Percentiles rank a stretch among this genome's conserved stretches.
Evolutionary conservation across 2,797 vertebrate genomes (phyloP).

Genomic region (Atherinosoma microstoma): DNA sequence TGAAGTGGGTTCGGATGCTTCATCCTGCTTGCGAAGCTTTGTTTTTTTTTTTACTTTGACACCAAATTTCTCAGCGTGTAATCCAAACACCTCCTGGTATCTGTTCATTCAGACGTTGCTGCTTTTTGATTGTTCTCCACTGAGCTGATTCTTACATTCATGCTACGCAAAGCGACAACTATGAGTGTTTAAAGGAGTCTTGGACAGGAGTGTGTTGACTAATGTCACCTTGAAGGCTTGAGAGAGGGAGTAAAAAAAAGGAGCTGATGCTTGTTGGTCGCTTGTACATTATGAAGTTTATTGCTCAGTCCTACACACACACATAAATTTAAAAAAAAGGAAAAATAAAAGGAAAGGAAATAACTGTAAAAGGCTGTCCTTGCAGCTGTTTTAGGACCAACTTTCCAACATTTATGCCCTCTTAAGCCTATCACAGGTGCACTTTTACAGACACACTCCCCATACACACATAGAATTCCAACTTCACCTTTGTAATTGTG

Average conservation of each 20-base stretch:
- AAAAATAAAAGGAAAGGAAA: slow-evolving; percentile 30
- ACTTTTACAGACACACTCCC: slow-evolving; percentile 52
- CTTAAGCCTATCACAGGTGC: slow-evolving; percentile 51
- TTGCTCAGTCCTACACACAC: slow-evolving; percentile 81
- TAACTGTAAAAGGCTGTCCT: slow-evolving; percentile 53
- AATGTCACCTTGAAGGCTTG: slow-evolving; percentile 55
- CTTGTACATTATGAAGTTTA: slow-evolving; percentile 76
- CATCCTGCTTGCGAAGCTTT: slow-evolving; percentile 78
- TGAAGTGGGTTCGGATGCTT: slow-evolving; percentile 28
- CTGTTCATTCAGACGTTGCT: slow-evolving; percentile 43
- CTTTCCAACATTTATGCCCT: slow-evolving; percentile 30
- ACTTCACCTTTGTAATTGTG: slow-evolving; percentile 40
- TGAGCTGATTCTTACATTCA: slow-evolving; percentile 82
- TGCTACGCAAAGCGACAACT: slow-evolving; percentile 68
- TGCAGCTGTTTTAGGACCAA: slow-evolving; percentile 54
- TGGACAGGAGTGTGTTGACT: slow-evolving; percentile 23
- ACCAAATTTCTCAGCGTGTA: slow-evolving; percentile 29
- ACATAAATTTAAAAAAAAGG: slow-evolving; percentile 15
- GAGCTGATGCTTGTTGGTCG: slow-evolving; percentile 67
- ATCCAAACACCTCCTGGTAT: slow-evolving; percentile 28
- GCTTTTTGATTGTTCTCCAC: slow-evolving; percentile 68
- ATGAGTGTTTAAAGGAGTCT: slow-evolving; percentile 39
- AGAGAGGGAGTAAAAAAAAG: slow-evolving; percentile 42
- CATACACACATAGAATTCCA: slow-evolving; percentile 46
- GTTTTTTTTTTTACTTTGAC: slow-evolving; percentile 69